phyloP scores from a whole-genome alignment of 2,888 invertebrate genomes.

The Caenorhabditis uteleia region DNA sequence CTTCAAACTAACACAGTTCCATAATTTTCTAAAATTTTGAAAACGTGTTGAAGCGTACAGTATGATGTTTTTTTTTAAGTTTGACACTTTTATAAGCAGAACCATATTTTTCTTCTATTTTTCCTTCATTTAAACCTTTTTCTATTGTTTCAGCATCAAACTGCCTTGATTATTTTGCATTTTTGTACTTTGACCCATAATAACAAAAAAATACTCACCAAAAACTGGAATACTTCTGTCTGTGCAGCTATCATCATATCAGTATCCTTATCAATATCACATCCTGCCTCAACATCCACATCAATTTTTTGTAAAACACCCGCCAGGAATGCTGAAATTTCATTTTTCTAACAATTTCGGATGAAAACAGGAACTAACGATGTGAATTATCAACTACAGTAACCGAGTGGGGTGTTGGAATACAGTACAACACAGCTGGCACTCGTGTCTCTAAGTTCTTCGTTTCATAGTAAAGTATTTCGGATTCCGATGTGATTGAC shows the following conservation, averaged over 20 bases:
- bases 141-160: too few relatives aligned
- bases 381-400: constrained; percentile 16
- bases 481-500: neutral
- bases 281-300: constrained; percentile 37
- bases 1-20: too few relatives aligned
- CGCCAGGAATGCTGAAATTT: constrained; percentile 36
- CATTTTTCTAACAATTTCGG: neutral
- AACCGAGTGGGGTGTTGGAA: constrained; percentile 29
- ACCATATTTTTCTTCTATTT: too few relatives aligned
- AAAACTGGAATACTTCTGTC: neutral
- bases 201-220: neutral
- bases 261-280: constrained; percentile 22
- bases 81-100: too few relatives aligned
- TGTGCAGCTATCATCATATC: neutral
- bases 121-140: too few relatives aligned
- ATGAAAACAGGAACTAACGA: constrained; percentile 14
- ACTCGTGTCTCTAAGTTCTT: constrained; percentile 9
- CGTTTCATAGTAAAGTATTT: constrained; percentile 8
- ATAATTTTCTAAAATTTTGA: too few relatives aligned
- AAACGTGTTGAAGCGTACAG: too few relatives aligned
- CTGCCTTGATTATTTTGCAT: too few relatives aligned
- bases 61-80: too few relatives aligned
- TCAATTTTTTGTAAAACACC: constrained; percentile 40
- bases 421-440: constrained; percentile 19
- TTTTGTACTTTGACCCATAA: too few relatives aligned